Evolutionary conservation across 2,113 vertebrate species (phyloP), one percentile per base, ranked within the genome.

Genomic region (Toxotes jaculatrix): DNA sequence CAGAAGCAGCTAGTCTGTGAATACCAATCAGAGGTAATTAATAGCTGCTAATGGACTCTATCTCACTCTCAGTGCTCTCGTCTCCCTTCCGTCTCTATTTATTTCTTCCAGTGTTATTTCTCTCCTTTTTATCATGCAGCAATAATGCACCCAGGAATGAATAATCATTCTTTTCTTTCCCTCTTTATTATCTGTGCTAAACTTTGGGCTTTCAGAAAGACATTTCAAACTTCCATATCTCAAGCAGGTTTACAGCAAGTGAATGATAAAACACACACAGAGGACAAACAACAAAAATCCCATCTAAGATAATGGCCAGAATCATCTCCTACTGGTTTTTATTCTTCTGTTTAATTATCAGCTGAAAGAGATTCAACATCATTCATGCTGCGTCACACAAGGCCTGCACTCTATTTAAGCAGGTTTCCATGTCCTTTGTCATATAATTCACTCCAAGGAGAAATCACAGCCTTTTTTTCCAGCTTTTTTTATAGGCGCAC

Each of bases 11-110:
- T 21, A 60, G 87, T 88, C 79, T 89, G 81, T 90, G 92, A 94
- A 93, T 93, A 94, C 86, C 89, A 95, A 94, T 94, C 88, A 87
- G 86, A 66, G 60, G 90, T 93, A 92, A 95, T 95, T 95, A 94
- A 93, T 91, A 91, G 82, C 82, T 84, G 87, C 92, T 95, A 95
- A 94, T 93, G 90, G 87, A 92, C 89, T 94, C 70, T 57, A 78
- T 76, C 71, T 87, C 79, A 67, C 87, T 77, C 63, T 76, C 75
- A 77, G 32, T 77, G 64, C 83, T 73, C 75, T 84, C 45, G 19
- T 40, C 38, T 83, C 82, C 80, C 53, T 49, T 71, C 55, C 16
- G 47, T 56, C 68, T 82, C 67, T 36, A 17, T 89, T 84, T 84
- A 79, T 82, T 77, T 68, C 60, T 43, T 65, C 64, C 61, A 69